phyloP scores from a whole-genome alignment of 2,113 vertebrate genomes.

The Girardinichthys multiradiatus region DNA sequence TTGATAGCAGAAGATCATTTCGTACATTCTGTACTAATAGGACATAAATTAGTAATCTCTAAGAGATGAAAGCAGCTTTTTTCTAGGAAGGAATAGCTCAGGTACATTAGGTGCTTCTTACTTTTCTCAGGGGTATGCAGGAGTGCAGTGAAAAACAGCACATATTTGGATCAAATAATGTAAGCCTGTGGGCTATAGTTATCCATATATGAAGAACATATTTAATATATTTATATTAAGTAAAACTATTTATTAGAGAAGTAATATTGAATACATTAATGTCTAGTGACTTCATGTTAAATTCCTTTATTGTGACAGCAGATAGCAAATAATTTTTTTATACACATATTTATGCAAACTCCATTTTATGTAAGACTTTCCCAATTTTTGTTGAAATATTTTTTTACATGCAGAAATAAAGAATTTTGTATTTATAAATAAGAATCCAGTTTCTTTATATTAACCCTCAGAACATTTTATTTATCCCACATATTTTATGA shows the following conservation, averaged over 20 bases:
- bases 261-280: neutral
- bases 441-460: neutral
- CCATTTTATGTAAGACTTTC: neutral
- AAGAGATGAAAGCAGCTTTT: neutral
- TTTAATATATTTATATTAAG: constrained; percentile 61
- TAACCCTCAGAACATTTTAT: neutral
- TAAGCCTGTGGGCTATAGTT: neutral
- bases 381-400: neutral
- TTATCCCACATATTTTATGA: neutral
- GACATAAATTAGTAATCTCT: neutral
- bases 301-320: neutral
- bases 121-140: neutral
- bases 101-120: neutral
- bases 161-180: neutral
- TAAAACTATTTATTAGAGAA: constrained; percentile 52
- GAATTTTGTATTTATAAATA: neutral
- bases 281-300: neutral
- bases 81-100: constrained; percentile 9
- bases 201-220: constrained; percentile 19
- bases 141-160: neutral
- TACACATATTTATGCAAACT: neutral
- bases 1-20: constrained; percentile 71
- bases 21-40: constrained; percentile 8
- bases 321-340: neutral
- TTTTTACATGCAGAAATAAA: constrained; percentile 15